These are phyloP conservation scores for Stomatorhinus ivindoensis DNA, from an alignment of 2,113 vertebrate species.

Conservation along the genomic window DNA sequence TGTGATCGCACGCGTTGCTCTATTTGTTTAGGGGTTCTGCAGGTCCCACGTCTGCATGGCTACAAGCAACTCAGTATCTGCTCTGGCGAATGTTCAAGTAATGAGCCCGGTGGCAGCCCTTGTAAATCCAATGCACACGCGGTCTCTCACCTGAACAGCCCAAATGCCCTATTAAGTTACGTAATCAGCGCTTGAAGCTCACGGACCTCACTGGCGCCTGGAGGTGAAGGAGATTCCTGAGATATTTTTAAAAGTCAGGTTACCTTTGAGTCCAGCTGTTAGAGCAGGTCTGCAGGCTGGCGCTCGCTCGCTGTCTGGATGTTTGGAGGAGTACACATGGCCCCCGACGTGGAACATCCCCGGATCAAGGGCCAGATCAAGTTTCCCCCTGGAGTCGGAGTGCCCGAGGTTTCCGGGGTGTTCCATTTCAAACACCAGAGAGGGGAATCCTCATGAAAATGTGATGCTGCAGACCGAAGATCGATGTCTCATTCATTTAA, in stretches of 20 bases:
- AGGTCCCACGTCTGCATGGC: not conserved
- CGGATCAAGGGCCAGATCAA: constrained; percentile 22
- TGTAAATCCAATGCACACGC: not conserved
- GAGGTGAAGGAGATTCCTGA: not conserved
- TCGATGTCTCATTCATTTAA: not conserved
- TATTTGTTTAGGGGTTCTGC: not conserved
- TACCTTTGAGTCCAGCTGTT: not conserved
- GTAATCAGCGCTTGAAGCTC: not conserved
- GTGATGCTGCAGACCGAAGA: not conserved
- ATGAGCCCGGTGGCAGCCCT: not conserved
- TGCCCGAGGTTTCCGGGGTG: not conserved
- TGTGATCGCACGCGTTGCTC: not conserved
- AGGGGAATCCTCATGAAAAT: not conserved
- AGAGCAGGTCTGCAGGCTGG: not conserved
- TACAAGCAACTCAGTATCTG: not conserved
- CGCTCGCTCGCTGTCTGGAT: not conserved
- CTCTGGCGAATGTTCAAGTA: not conserved
- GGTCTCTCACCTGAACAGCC: not conserved
- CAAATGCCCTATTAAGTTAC: not conserved
- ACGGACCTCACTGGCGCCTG: not conserved
- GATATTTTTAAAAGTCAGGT: not conserved
- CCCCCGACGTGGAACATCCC: constrained; percentile 18
- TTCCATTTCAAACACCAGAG: constrained; percentile 2
- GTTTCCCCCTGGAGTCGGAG: constrained; percentile 25
- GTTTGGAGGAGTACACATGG: constrained; percentile 21